A percentile compares a stretch with the other conserved stretches of the same genome.
These are phyloP conservation scores for Drosophila ambigua DNA, from an alignment of 1,140 invertebrate species.

Conservation along the genomic window DNA sequence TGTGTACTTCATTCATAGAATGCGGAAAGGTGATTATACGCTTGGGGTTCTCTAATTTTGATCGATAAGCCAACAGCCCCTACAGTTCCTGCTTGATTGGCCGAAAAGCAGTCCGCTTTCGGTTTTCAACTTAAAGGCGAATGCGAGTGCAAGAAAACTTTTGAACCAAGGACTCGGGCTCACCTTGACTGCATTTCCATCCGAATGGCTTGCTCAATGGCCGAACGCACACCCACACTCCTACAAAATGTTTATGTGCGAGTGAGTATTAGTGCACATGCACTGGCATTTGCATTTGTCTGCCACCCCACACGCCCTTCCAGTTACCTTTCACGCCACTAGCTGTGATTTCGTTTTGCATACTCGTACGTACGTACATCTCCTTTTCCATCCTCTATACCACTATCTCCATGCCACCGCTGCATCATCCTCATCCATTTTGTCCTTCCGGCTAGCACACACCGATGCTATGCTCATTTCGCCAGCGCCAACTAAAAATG, in stretches of 20 bases:
- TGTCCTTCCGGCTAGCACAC: slow-evolving; percentile 32
- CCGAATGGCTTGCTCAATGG: slow-evolving; percentile 64
- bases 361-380: slow-evolving; percentile 24
- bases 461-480: slow-evolving; percentile 72
- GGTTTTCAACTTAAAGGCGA: slow-evolving; percentile 16
- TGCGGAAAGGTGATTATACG: slow-evolving; percentile 80
- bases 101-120: slow-evolving; percentile 15
- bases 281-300: slow-evolving; percentile 28
- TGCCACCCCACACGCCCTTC: slow-evolving; percentile 6
- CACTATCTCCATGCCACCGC: not conserved
- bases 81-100: slow-evolving; percentile 15
- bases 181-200: slow-evolving; percentile 63
- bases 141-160: slow-evolving; percentile 8
- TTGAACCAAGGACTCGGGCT: not conserved
- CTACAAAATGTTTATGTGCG: slow-evolving; percentile 32
- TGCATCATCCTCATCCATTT: not conserved
- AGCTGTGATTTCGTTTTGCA: slow-evolving; percentile 59
- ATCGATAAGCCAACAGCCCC: slow-evolving; percentile 51
- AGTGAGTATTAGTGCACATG: slow-evolving; percentile 43
- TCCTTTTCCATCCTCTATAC: slow-evolving; percentile 14
- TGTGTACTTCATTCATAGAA: slow-evolving; percentile 53
- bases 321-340: slow-evolving; percentile 28
- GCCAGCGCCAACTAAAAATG: slow-evolving; percentile 76
- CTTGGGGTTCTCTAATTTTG: slow-evolving; percentile 47
- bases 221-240: slow-evolving; percentile 28